Conservation (phyloP, 2,888 invertebrate genomes). For the Zaprionus bogoriensis region DNA sequence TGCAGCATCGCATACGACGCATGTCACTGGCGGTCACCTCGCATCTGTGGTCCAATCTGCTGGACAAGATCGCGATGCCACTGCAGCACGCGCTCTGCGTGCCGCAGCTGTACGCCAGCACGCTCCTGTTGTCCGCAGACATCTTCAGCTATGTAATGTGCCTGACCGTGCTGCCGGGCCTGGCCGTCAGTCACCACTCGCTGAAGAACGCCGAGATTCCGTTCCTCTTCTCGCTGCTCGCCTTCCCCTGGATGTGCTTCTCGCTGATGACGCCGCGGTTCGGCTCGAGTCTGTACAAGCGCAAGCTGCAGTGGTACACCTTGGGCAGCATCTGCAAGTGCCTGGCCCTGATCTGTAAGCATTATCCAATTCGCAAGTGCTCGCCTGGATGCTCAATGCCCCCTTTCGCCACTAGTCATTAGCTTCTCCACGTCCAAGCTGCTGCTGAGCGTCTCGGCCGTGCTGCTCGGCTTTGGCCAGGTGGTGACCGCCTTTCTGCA, state of each 20-base stretch:
- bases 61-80: constrained; percentile 78
- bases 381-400: neutral
- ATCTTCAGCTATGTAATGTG: constrained; percentile 83
- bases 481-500: constrained; percentile 81
- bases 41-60: constrained; percentile 77
- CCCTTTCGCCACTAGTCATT: constrained; percentile 68
- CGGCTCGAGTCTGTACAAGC: constrained; percentile 79
- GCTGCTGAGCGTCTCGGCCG: constrained; percentile 81
- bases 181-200: constrained; percentile 81
- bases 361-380: neutral
- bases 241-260: constrained; percentile 83
- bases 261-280: constrained; percentile 83
- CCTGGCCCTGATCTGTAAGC: constrained; percentile 80
- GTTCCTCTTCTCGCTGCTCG: constrained; percentile 81
- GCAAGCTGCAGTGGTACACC: constrained; percentile 81
- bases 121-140: constrained; percentile 80
- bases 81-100: constrained; percentile 79
- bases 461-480: constrained; percentile 82
- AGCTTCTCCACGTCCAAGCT: constrained; percentile 82
- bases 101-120: constrained; percentile 81
- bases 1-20: constrained; percentile 74
- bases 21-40: constrained; percentile 79
- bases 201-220: constrained; percentile 83
- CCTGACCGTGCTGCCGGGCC: constrained; percentile 80
- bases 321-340: constrained; percentile 81